Conservation (phyloP, 2,888 invertebrate species). For the Agrochola lota region DNA sequence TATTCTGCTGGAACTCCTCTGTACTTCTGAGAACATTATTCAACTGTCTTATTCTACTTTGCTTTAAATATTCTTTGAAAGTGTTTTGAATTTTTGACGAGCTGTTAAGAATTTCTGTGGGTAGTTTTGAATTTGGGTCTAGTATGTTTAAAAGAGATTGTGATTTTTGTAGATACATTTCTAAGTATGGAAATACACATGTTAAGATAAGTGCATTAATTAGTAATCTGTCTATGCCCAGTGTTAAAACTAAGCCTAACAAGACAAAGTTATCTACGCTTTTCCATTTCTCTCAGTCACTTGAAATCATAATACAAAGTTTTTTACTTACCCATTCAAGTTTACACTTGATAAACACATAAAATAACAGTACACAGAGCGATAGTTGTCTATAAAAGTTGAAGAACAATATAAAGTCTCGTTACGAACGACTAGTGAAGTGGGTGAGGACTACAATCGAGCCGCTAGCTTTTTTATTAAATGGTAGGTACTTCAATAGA, state of each 20-base stretch:
- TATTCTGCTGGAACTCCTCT: slow-evolving; percentile 20
- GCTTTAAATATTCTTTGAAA: slow-evolving; percentile 39
- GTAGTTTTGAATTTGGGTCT: not conserved
- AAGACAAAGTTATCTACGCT: not conserved
- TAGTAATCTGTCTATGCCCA: too few relatives aligned
- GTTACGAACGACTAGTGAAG: slow-evolving; percentile 35
- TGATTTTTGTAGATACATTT: not conserved
- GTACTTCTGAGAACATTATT: slow-evolving; percentile 45
- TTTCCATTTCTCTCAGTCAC: not conserved
- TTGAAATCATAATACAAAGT: slow-evolving; percentile 6
- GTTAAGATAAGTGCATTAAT: not conserved
- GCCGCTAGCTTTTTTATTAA: slow-evolving; percentile 39
- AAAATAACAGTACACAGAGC: slow-evolving; percentile 27
- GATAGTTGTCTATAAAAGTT: slow-evolving; percentile 42
- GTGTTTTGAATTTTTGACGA: slow-evolving; percentile 22
- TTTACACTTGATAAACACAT: slow-evolving; percentile 27
- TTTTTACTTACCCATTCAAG: slow-evolving; percentile 21
- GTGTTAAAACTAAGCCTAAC: too few relatives aligned
- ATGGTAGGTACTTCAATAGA: slow-evolving; percentile 39
- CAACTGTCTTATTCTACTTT: slow-evolving; percentile 28
- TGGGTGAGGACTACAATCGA: slow-evolving; percentile 41
- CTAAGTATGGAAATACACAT: not conserved
- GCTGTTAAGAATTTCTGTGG: not conserved
- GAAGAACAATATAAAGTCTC: slow-evolving; percentile 44
- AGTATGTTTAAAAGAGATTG: not conserved